Percentiles rank a stretch among this genome's conserved stretches.
Evolutionary conservation across 2,797 vertebrate species (phyloP).

Genomic region (Aplochiton taeniatus): DNA sequence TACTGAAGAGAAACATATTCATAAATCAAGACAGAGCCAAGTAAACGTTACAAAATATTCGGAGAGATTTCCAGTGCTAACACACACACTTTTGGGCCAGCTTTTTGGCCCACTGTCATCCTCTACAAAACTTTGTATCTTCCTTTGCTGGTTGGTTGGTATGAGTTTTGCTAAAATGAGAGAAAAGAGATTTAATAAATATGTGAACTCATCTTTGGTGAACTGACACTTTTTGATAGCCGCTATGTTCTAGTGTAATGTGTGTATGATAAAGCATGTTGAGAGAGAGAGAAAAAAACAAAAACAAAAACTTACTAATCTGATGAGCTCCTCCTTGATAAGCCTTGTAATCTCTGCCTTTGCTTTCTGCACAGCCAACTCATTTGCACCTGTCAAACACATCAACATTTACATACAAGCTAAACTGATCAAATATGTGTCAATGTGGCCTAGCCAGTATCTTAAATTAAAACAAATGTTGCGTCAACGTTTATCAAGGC

Average conservation of each 20-base stretch:
- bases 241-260: background rate
- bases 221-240: no score
- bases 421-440: no score
- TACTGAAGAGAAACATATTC: background rate
- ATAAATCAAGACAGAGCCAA: slow-evolving; percentile 6
- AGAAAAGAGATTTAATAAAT: slow-evolving; percentile 16
- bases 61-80: slow-evolving; percentile 34
- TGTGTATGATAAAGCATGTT: background rate
- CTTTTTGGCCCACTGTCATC: background rate
- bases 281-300: background rate
- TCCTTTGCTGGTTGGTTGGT: slow-evolving; percentile 99
- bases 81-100: slow-evolving; percentile 17
- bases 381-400: slow-evolving; percentile 86
- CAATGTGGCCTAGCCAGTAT: no score
- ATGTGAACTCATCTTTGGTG: background rate
- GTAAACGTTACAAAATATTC: slow-evolving; percentile 47
- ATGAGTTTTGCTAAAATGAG: slow-evolving; percentile 93
- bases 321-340: slow-evolving; percentile 98
- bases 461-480: no score
- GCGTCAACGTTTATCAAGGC: background rate
- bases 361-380: slow-evolving; percentile 97
- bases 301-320: slow-evolving; percentile 91
- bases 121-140: slow-evolving; percentile 96
- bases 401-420: background rate
- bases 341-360: slow-evolving; percentile 98